Percentiles rank a stretch among this genome's conserved stretches.
phyloP scores from a whole-genome alignment of 2,113 vertebrate genomes.

The Heptranchias perlo region DNA sequence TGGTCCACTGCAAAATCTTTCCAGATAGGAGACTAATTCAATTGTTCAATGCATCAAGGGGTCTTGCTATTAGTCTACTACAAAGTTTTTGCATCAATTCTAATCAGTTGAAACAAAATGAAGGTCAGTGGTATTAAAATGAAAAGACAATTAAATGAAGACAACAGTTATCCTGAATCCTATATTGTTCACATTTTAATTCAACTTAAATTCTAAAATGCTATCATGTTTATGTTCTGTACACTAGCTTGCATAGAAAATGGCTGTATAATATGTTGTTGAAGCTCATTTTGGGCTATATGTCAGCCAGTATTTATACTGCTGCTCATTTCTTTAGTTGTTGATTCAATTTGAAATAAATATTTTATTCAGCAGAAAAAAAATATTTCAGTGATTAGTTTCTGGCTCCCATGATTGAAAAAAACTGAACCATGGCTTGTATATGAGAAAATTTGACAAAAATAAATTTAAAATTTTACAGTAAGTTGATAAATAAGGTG shows the following conservation, averaged over 20 bases:
- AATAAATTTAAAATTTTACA: too few species aligned
- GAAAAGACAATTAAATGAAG: neutral
- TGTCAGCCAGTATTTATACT: neutral
- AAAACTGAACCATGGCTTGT: neutral
- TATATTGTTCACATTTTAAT: neutral
- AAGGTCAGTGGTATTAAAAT: neutral
- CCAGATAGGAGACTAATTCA: neutral
- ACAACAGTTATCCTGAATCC: neutral
- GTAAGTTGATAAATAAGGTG: neutral
- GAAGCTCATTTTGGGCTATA: neutral
- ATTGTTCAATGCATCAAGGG: neutral
- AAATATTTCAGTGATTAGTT: neutral
- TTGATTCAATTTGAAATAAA: neutral
- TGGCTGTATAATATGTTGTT: neutral
- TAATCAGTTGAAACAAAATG: neutral
- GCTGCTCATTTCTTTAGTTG: neutral
- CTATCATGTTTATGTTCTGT: neutral
- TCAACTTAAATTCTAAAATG: neutral
- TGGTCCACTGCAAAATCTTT: neutral
- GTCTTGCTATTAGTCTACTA: neutral
- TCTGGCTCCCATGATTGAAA: neutral
- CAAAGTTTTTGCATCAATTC: neutral
- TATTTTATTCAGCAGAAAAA: neutral
- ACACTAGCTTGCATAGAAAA: neutral
- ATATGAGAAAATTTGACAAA: neutral